These are phyloP conservation scores for Catamblyrhynchus diadema DNA, from an alignment of 2,797 vertebrate species.

Conservation along the genomic window DNA sequence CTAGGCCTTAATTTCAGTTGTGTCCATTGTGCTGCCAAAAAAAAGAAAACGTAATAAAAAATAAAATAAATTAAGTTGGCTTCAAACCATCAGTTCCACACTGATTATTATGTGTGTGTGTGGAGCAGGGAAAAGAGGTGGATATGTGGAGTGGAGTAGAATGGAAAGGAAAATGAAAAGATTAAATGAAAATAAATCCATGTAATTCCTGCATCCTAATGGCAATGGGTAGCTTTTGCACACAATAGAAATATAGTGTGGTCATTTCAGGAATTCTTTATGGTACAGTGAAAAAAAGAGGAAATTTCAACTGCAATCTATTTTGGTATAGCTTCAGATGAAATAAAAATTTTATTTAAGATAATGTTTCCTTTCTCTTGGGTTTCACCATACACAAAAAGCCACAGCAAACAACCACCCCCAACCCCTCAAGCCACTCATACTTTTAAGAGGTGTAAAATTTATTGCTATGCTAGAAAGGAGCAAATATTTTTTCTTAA, in stretches of 20 bases:
- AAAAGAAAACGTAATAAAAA: too few species aligned
- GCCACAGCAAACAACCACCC: fast-evolving
- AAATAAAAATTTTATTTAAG: neutral
- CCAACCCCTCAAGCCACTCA: fast-evolving
- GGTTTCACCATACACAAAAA: neutral
- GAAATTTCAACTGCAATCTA: neutral
- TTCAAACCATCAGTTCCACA: neutral
- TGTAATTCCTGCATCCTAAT: neutral
- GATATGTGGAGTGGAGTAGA: neutral
- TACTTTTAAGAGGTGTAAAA: neutral
- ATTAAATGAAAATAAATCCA: neutral
- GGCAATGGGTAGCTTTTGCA: neutral
- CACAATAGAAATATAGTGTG: neutral
- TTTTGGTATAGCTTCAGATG: neutral
- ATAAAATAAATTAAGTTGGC: neutral
- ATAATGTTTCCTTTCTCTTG: neutral
- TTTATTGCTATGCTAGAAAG: neutral
- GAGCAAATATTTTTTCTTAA: neutral
- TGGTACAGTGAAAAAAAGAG: neutral
- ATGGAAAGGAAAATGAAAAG: neutral
- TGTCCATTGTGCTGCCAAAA: neutral
- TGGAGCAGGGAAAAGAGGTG: neutral
- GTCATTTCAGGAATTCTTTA: neutral
- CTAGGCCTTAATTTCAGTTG: neutral
- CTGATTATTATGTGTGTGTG: too few species aligned